phyloP scores from a whole-genome alignment of 2,888 invertebrate species.

The Falcaria lacertinaria region DNA sequence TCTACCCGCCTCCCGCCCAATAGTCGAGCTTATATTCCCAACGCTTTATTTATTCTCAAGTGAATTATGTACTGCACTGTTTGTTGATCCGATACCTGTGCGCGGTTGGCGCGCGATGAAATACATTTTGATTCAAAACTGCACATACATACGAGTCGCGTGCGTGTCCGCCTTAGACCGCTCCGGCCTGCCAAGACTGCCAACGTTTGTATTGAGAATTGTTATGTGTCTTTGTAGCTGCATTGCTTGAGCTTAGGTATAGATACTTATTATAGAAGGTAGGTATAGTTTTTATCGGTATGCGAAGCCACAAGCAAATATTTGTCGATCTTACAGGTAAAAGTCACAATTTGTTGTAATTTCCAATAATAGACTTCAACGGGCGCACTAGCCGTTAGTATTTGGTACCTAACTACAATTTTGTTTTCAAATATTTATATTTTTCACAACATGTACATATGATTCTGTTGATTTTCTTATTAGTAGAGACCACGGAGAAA shows the following conservation, averaged over 20 bases:
- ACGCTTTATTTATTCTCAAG: conserved; percentile 50
- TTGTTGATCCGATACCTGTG: conserved; percentile 39
- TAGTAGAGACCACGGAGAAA: not conserved
- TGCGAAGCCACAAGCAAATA: too few relatives aligned
- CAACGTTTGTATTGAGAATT: too few relatives aligned
- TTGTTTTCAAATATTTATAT: not conserved
- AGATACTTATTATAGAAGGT: too few relatives aligned
- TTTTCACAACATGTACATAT: not conserved
- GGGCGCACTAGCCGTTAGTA: not conserved
- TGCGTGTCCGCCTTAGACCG: conserved; percentile 12
- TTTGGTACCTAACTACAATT: not conserved
- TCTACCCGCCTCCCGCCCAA: conserved; percentile 58
- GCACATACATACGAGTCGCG: conserved; percentile 19
- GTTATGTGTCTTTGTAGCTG: too few relatives aligned
- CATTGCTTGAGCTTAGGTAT: too few relatives aligned
- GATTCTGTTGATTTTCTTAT: not conserved
- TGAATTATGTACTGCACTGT: conserved; percentile 51
- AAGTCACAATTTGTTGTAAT: not conserved
- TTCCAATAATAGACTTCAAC: not conserved
- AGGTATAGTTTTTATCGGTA: too few relatives aligned
- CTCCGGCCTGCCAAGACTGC: not conserved
- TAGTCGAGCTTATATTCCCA: conserved; percentile 30
- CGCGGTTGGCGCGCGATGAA: conserved; percentile 26
- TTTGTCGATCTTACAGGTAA: not conserved
- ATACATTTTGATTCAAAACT: conserved; percentile 37